These are phyloP conservation scores for Eptesicus fuscus DNA, from an alignment of 2,113 vertebrate species.

Conservation along the genomic window DNA sequence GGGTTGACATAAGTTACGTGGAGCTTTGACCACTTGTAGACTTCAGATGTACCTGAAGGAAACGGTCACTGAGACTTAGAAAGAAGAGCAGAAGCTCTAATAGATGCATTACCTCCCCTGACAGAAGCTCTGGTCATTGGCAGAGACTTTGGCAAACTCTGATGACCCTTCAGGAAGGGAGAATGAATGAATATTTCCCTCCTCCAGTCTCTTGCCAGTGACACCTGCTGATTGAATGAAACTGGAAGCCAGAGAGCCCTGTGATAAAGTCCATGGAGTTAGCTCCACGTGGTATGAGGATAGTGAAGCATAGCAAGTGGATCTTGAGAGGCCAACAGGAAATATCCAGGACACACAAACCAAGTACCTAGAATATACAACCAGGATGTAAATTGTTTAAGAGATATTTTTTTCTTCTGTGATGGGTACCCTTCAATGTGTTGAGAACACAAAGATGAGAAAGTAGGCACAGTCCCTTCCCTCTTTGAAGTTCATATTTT, in stretches of 20 bases:
- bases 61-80: not conserved
- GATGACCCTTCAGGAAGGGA: not conserved
- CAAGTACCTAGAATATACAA: not conserved
- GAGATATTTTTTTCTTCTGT: not conserved
- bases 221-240: not conserved
- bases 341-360: not conserved
- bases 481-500: not conserved
- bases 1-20: not conserved
- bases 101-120: not conserved
- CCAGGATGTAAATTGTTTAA: not conserved
- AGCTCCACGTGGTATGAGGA: not conserved
- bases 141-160: not conserved
- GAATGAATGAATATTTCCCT: not conserved
- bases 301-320: not conserved
- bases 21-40: accelerated
- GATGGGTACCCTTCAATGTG: not conserved
- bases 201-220: not conserved
- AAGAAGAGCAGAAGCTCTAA: not conserved
- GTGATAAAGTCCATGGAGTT: not conserved
- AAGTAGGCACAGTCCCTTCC: not conserved
- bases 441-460: not conserved
- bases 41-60: not conserved
- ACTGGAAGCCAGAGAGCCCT: not conserved
- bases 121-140: not conserved
- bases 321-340: not conserved